Conservation (phyloP, 2,113 vertebrate genomes). For the Rhegmatorhina hoffmannsi region DNA sequence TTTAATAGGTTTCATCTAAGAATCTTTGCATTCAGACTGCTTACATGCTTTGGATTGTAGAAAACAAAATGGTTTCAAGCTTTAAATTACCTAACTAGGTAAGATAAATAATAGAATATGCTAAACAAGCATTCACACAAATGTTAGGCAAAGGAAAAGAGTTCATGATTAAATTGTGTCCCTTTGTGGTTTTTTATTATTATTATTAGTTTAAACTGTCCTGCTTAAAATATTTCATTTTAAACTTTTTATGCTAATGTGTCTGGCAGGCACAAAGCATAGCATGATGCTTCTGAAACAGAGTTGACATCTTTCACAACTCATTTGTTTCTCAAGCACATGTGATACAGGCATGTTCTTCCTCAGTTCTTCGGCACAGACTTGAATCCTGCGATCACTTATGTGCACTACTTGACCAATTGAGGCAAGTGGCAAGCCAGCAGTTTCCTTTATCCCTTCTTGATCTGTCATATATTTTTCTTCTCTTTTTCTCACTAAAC, state of each 20-base stretch:
- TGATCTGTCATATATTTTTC: neutral
- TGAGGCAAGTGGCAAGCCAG: neutral
- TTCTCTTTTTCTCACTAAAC: neutral
- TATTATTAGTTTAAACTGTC: neutral
- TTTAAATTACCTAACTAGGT: neutral
- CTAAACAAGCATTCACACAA: neutral
- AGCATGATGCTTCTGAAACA: neutral
- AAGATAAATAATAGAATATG: neutral
- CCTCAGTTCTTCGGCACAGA: neutral
- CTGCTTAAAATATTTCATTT: neutral
- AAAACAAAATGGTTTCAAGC: neutral
- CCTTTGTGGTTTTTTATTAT: neutral
- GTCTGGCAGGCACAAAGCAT: neutral
- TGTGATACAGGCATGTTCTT: neutral
- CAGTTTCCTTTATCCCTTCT: neutral
- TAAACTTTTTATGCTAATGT: neutral
- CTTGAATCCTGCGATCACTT: neutral
- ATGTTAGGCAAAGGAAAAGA: neutral
- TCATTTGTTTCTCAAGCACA: neutral
- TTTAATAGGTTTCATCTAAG: neutral
- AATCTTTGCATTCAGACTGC: neutral
- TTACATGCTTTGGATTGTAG: neutral
- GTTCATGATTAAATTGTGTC: neutral
- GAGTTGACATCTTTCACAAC: neutral
- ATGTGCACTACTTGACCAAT: fast-evolving